Conservation (phyloP, 2,888 invertebrate species). For the Clivina fossor region DNA sequence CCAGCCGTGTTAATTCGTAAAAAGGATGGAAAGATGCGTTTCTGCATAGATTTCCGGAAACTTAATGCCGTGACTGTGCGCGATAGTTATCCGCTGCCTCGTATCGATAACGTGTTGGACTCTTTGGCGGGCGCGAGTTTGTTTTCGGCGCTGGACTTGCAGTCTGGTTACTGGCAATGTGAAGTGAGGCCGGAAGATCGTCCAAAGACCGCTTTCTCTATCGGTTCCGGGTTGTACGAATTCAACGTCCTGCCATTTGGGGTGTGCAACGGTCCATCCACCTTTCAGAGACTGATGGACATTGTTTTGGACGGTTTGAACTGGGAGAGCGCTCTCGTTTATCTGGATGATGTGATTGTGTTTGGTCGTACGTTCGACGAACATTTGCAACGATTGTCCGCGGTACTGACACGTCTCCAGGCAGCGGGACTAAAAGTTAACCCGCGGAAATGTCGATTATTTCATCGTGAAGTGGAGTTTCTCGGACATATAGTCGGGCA, state of each 20-base stretch:
- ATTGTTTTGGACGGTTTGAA: too few species aligned
- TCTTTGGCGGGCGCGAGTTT: background rate
- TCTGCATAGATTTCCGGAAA: conserved; percentile 7
- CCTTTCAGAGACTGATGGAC: too few species aligned
- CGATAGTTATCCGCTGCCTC: conserved; percentile 3
- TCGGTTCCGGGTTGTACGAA: too few species aligned
- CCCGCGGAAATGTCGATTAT: background rate
- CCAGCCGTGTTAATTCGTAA: conserved; percentile 1
- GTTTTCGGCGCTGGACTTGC: conserved; percentile 4
- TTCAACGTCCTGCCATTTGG: too few species aligned
- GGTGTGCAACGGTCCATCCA: too few species aligned
- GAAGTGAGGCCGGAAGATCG: too few species aligned
- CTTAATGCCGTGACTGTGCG: conserved; percentile 1
- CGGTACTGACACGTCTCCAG: too few species aligned
- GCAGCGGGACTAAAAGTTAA: conserved; percentile 5
- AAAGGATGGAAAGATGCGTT: conserved; percentile 5
- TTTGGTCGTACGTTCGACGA: too few species aligned
- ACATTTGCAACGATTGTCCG: too few species aligned
- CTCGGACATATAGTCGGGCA: background rate
- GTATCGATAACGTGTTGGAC: conserved; percentile 8
- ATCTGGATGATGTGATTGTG: too few species aligned
- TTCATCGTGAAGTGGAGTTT: background rate
- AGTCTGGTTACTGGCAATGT: conserved; percentile 18
- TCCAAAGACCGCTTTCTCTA: too few species aligned
- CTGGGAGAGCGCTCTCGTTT: too few species aligned